Evolutionary conservation across 2,113 vertebrate genomes (phyloP).

Genomic region (Oostethus manadensis): DNA sequence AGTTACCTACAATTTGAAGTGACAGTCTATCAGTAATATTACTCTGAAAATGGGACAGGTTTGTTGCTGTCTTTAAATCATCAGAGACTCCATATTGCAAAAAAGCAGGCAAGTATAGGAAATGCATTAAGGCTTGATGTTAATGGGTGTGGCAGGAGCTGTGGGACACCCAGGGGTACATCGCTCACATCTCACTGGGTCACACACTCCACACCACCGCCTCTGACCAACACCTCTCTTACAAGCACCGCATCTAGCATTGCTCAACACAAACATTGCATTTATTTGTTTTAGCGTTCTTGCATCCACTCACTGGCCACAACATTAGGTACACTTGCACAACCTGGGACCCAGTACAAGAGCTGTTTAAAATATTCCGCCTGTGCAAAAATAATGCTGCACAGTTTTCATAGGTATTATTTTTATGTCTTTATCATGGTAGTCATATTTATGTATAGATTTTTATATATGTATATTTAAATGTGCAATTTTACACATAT

Average conservation of each 20-base stretch:
- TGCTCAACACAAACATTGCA: background rate
- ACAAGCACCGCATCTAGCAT: slow-evolving; percentile 5
- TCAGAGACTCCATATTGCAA: slow-evolving; percentile 58
- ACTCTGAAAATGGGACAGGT: slow-evolving; percentile 78
- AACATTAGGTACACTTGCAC: no score
- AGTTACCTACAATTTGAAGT: slow-evolving; percentile 72
- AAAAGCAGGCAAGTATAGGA: slow-evolving; percentile 66
- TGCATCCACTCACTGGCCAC: no score
- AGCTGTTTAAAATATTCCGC: no score
- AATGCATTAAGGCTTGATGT: slow-evolving; percentile 67
- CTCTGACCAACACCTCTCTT: slow-evolving; percentile 5
- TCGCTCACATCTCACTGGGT: slow-evolving; percentile 44
- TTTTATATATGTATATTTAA: no score
- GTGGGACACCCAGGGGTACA: slow-evolving; percentile 51
- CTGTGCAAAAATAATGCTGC: no score
- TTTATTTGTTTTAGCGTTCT: no score
- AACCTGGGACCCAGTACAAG: no score
- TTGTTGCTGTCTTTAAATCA: slow-evolving; percentile 82
- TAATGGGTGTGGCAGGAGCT: slow-evolving; percentile 59
- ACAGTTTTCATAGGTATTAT: no score
- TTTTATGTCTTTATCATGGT: no score
- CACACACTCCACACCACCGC: slow-evolving; percentile 13
- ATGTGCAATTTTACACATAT: no score
- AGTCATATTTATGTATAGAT: no score
- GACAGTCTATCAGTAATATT: slow-evolving; percentile 80